phyloP scores from a whole-genome alignment of 2,797 vertebrate genomes.

The Valencia hispanica region DNA sequence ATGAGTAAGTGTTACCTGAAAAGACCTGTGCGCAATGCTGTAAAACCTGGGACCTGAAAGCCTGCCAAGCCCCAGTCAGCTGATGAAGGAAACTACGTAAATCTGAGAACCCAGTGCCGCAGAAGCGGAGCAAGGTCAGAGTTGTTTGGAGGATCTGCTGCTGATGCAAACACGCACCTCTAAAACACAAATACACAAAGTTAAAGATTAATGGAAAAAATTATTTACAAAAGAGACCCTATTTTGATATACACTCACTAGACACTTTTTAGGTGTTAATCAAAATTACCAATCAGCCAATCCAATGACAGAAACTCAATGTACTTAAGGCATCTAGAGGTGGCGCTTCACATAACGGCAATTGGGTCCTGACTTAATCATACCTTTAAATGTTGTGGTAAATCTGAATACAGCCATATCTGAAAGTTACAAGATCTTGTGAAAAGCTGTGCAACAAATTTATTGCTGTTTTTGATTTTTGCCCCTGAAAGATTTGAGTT shows the following conservation, averaged over 20 bases:
- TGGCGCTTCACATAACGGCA: not conserved
- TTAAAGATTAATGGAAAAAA: not conserved
- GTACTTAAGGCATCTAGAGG: not conserved
- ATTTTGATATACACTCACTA: not conserved
- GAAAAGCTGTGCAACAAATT: not conserved
- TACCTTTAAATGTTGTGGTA: not conserved
- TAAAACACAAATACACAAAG: slow-evolving; percentile 60
- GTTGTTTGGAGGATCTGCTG: slow-evolving; percentile 73
- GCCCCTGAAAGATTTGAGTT: not conserved
- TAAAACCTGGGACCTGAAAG: slow-evolving; percentile 54
- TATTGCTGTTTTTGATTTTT: not conserved
- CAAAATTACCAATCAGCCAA: not conserved
- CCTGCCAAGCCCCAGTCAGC: slow-evolving; percentile 77
- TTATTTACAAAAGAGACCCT: not conserved
- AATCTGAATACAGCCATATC: not conserved
- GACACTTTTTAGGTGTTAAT: not conserved
- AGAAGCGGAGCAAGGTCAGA: slow-evolving; percentile 71
- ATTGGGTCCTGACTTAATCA: not conserved
- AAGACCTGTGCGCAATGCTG: slow-evolving; percentile 55
- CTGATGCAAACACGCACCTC: slow-evolving; percentile 71
- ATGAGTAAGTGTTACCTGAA: slow-evolving; percentile 62
- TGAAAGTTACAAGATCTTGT: not conserved
- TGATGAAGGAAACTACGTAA: slow-evolving; percentile 79
- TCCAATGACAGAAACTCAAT: not conserved
- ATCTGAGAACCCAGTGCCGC: slow-evolving; percentile 71